A percentile compares a stretch with the other conserved stretches of the same genome.
Evolutionary conservation across 1,140 invertebrate species (phyloP).

Genomic region (Papilio aristodemus): DNA sequence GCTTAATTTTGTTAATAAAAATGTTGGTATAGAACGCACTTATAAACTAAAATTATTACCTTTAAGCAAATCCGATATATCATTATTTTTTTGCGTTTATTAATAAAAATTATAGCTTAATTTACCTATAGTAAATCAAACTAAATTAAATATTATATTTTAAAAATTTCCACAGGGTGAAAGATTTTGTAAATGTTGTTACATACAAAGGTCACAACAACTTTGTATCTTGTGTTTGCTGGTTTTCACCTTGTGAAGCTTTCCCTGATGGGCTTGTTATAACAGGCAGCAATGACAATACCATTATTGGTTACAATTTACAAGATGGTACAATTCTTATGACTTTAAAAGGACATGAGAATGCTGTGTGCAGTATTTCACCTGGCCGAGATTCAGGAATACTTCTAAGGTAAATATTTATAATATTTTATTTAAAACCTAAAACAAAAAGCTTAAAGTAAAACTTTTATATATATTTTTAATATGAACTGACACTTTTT

Average conservation of each 20-base stretch:
- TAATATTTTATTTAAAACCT: no score
- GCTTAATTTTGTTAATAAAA: neutral
- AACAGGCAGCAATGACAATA: conserved; percentile 94
- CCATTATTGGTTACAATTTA: conserved; percentile 88
- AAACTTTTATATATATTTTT: no score
- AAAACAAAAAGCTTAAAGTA: no score
- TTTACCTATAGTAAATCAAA: no score
- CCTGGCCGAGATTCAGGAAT: conserved; percentile 71
- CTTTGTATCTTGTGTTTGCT: conserved; percentile 91
- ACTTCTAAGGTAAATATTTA: conserved; percentile 72
- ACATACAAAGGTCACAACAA: conserved; percentile 91
- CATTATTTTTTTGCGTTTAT: no score
- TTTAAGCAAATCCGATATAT: no score
- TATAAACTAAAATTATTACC: no score
- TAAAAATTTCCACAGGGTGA: conserved; percentile 70
- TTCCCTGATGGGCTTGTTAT: conserved; percentile 90
- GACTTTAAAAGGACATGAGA: conserved; percentile 89
- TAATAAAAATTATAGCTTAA: no score
- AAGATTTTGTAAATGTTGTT: conserved; percentile 82
- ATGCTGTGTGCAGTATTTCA: conserved; percentile 83
- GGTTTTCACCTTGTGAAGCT: conserved; percentile 84
- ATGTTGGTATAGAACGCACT: no score
- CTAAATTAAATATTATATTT: no score
- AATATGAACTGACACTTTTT: no score
- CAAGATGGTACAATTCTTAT: conserved; percentile 82